Percentiles rank a stretch among this genome's conserved stretches.
phyloP scores from a whole-genome alignment of 2,113 vertebrate species.

The Anser brachyrhynchus region DNA sequence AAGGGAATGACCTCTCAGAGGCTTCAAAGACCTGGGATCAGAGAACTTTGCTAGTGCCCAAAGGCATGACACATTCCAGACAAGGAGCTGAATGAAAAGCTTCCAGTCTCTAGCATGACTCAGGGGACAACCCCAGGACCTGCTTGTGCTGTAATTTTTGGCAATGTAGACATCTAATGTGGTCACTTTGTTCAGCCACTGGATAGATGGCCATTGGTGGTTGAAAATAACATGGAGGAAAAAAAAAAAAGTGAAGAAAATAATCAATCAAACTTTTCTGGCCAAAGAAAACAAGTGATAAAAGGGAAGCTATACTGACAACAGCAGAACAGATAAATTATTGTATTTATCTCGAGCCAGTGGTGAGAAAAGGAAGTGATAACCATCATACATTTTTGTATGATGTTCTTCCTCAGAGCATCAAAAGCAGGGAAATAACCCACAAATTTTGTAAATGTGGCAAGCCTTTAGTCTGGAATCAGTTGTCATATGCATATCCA shows the following conservation, averaged over 20 bases:
- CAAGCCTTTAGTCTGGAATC: not conserved
- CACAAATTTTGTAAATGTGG: not conserved
- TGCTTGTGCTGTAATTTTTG: not conserved
- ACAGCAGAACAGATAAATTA: not conserved
- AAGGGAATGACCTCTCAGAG: not conserved
- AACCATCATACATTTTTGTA: not conserved
- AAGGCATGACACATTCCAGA: not conserved
- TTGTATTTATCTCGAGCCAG: not conserved
- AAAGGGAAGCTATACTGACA: not conserved
- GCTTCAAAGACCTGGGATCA: not conserved
- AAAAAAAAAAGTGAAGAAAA: not conserved
- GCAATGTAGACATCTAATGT: not conserved
- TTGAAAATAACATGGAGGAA: not conserved
- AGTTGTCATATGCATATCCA: not conserved
- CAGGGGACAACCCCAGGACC: not conserved
- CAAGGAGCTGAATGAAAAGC: not conserved
- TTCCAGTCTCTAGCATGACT: not conserved
- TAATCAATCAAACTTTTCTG: not conserved
- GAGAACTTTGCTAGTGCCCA: not conserved
- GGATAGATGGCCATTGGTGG: not conserved
- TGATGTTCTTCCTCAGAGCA: not conserved
- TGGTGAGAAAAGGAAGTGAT: not conserved
- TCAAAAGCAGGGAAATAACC: not conserved
- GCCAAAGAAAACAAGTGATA: not conserved
- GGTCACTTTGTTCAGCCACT: not conserved